A percentile compares a stretch with the other conserved stretches of the same genome.
Evolutionary conservation across 1,140 invertebrate species (phyloP).

Genomic region (Xylocopa sonorina): DNA sequence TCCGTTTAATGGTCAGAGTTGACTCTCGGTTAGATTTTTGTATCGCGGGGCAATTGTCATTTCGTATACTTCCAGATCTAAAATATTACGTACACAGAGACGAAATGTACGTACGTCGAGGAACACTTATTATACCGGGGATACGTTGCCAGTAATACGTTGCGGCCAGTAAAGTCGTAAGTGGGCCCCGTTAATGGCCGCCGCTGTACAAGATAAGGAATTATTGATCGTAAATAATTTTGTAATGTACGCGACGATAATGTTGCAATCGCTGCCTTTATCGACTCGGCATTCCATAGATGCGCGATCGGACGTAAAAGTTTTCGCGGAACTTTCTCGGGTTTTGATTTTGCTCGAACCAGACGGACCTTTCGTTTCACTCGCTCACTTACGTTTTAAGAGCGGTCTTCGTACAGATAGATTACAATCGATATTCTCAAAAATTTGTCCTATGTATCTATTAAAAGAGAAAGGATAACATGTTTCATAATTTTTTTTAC

Average conservation of each 20-base stretch:
- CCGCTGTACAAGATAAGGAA: constrained; percentile 62
- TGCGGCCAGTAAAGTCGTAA: constrained; percentile 53
- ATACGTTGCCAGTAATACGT: constrained; percentile 39
- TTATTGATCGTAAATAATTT: constrained; percentile 70
- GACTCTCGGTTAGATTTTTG: constrained; percentile 34
- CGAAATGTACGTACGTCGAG: constrained; percentile 28
- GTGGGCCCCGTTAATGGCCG: constrained; percentile 63
- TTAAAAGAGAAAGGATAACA: no score
- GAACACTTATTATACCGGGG: constrained; percentile 32
- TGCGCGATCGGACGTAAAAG: constrained; percentile 52
- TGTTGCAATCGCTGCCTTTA: constrained; percentile 63
- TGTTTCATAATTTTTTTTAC: no score
- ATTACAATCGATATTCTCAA: no score
- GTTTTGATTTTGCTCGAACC: background rate
- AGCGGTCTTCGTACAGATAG: no score
- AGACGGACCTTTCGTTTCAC: background rate
- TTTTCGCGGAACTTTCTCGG: constrained; percentile 14
- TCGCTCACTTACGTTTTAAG: no score
- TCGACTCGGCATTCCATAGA: constrained; percentile 55
- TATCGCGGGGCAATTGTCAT: background rate
- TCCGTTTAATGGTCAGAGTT: constrained; percentile 15
- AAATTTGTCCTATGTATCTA: no score
- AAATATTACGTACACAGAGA: no score
- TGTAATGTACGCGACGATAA: constrained; percentile 65
- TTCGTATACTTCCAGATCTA: constrained; percentile 7